These are phyloP conservation scores for Melanerpes aurifrons DNA, from an alignment of 2,113 vertebrate genomes.

Conservation along the genomic window DNA sequence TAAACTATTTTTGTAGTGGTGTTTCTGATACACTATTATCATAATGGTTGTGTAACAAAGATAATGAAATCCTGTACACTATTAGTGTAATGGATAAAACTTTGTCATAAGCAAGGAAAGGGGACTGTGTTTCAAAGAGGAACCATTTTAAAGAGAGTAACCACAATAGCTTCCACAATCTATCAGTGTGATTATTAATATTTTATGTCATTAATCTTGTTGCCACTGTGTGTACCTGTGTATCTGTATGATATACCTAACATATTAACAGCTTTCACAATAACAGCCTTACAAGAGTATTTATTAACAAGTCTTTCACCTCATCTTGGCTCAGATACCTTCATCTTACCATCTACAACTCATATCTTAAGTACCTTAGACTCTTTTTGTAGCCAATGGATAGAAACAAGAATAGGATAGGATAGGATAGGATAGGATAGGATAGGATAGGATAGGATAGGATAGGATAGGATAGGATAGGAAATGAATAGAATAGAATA, in stretches of 20 bases:
- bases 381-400: neutral
- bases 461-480: too few species aligned
- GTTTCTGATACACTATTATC: slow-evolving; percentile 7
- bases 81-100: neutral
- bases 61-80: neutral
- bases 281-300: rapidly evolving
- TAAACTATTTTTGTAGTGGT: slow-evolving; percentile 22
- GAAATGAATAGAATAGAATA: too few species aligned
- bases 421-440: too few species aligned
- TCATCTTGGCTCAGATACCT: neutral
- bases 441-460: too few species aligned
- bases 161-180: neutral
- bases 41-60: slow-evolving; percentile 4
- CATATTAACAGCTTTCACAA: neutral
- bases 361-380: neutral
- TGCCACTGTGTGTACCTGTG: neutral
- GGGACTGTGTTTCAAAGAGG: neutral
- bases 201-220: neutral
- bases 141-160: neutral
- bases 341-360: neutral
- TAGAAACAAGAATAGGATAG: neutral
- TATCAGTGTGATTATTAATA: neutral
- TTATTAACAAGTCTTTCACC: neutral
- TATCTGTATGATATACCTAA: neutral
- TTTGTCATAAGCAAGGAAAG: neutral